Evolutionary conservation across 2,113 vertebrate species (phyloP), one percentile per base, ranked within the genome.

Genomic region (Nestor notabilis): DNA sequence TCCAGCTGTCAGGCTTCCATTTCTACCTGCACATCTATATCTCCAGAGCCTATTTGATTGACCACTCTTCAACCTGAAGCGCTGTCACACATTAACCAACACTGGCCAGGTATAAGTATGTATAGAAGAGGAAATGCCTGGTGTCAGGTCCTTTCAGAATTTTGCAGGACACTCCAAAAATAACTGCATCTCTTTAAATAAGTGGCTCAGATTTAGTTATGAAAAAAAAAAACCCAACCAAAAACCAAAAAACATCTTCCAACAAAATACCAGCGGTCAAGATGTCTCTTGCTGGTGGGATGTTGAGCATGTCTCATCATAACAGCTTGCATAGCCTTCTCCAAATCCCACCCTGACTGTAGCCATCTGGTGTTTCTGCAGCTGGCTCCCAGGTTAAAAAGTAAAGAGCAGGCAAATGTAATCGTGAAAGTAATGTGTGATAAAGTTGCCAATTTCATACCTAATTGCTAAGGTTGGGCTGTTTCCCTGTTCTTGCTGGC

Each of bases 401-500:
- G 21, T 81, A 95, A 97, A 93, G 76, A 96, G 44, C 47, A 95
- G 85, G 90, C 66, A 89, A 94, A 89, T 4, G 0, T 24, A 92
- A 95, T 91, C 83, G 91, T 80, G 71, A 76, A 92, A 90, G 55
- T 50, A 84, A 91, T 31, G 24, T 83, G 58, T 44, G 75, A 87
- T 96, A 95, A 94, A 70, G 95, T 94, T 96, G 94, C 89, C 85
- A 95, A 63, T 84, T 97, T 97, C 68, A 19, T 53, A 60, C 25
- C 37, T 71, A 74, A 76, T 77, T 17, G 13, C 86, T 87, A 75
- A 68, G 39, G 44, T n/a, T 63, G 50, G 19, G 28, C 31, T 93
- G 24, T 93, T 97, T 96, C 58, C 89, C 64, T 88, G 66, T 33
- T 63, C 44, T 27, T 21, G 46, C 55, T 46, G n/a, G 8, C 1